Evolutionary conservation across 1,140 invertebrate species (phyloP), one percentile per base, ranked within the genome.

Genomic region (Idris sp.): DNA sequence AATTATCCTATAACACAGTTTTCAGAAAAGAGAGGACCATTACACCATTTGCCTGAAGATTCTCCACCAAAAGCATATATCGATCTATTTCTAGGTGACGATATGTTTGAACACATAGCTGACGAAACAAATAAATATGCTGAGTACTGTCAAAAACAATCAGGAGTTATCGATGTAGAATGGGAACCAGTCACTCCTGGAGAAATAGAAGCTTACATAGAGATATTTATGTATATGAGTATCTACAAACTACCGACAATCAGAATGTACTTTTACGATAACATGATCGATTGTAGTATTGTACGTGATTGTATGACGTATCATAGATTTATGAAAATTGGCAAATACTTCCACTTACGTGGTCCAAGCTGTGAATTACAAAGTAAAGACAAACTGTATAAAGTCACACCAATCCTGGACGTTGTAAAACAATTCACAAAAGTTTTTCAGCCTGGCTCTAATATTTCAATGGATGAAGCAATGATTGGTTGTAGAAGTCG

Each of bases 391-490:
- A n/a, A n/a, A n/a, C n/a, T 44, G 8, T 8, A 54, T 10, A 40
- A 41, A 40, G 49, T 54, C 0, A 40, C 25, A 18, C 25, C 48
- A 8, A 26, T 51, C 0, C 15, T 51, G n/a, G 48, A 51, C 10
- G 33, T 26, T 6, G 10, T 18, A 1, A 33, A 44, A 16, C 28
- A 36, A 28, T 59, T 46, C 5, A 0, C 1, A 2, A n/a, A 4
- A 3, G 15, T 49, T 14, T 43, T 40, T 22, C 36, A 41, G 11
- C 35, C 44, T 16, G 26, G 36, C 0, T 15, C 35, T 25, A 3
- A 62, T 4, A 51, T 49, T 14, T 11, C 44, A 1, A 7, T 62
- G 0, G 58, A 62, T 8, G 46, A 49, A 33, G 46, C 46, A 1
- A 64, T 64, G 28, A 51, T 64, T 9, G 36, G 16, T 35, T 51